Percentiles rank a stretch among this genome's conserved stretches.
Conservation (phyloP, 2,888 invertebrate genomes). For the Ophion slaviceki region DNA sequence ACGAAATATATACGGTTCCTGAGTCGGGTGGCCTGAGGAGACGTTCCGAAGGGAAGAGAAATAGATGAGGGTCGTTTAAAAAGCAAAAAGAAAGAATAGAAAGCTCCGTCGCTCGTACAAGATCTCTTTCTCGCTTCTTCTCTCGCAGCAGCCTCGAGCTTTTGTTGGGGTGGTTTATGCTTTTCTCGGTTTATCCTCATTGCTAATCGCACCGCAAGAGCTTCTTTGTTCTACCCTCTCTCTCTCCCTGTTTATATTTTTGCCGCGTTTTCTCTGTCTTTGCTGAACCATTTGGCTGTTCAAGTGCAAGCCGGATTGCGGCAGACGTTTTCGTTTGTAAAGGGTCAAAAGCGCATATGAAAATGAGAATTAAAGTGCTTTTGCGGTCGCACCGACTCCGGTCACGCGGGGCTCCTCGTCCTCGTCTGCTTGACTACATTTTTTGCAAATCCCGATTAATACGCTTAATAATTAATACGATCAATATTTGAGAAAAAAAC, state of each 20-base stretch:
- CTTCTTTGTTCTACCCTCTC: conserved; percentile 12
- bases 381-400: background rate
- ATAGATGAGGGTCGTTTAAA: conserved; percentile 38
- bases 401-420: background rate
- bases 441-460: background rate
- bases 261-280: conserved; percentile 19
- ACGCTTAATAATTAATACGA: too few relatives aligned
- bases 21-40: background rate
- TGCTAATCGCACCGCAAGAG: background rate
- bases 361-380: background rate
- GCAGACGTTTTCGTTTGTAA: background rate
- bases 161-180: conserved; percentile 47
- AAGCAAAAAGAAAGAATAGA: conserved; percentile 17
- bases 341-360: background rate
- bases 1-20: background rate
- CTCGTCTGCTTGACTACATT: background rate
- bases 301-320: background rate
- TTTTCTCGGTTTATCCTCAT: conserved; percentile 17
- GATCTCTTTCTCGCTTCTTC: background rate
- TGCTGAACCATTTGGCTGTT: conserved; percentile 7
- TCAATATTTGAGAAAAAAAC: too few relatives aligned
- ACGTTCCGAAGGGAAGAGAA: conserved; percentile 32
- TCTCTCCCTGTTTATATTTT: conserved; percentile 6
- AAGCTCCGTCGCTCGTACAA: conserved; percentile 23
- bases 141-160: conserved; percentile 30